Percentiles rank a stretch among this genome's conserved stretches.
These are phyloP conservation scores for Penaeus chinensis DNA, from an alignment of 1,140 invertebrate genomes.

Conservation along the genomic window DNA sequence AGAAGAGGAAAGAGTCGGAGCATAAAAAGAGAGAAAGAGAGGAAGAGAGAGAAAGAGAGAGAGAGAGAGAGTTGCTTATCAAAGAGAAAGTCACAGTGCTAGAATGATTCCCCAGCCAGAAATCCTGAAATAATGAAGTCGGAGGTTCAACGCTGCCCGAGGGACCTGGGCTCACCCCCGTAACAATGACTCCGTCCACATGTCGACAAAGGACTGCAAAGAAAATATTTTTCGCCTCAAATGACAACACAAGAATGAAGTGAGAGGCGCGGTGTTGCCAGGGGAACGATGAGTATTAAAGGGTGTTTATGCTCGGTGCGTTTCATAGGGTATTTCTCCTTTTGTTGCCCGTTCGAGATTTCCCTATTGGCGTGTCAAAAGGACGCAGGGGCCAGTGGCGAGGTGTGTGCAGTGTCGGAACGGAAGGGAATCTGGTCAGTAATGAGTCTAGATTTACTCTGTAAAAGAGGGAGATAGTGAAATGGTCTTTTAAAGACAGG, in stretches of 20 bases:
- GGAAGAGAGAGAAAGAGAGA: not conserved
- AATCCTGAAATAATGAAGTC: constrained; percentile 58
- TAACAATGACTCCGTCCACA: constrained; percentile 49
- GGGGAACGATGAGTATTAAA: constrained; percentile 11
- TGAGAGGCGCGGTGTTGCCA: constrained; percentile 38
- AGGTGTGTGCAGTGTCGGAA: too few species aligned
- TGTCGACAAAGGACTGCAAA: constrained; percentile 57
- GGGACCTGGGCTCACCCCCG: constrained; percentile 38
- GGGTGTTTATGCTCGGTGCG: not conserved
- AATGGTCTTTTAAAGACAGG: too few species aligned
- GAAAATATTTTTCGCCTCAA: constrained; percentile 57
- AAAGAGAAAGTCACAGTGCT: constrained; percentile 45
- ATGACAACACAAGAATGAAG: constrained; percentile 61
- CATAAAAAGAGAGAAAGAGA: not conserved
- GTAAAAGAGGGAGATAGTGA: too few species aligned
- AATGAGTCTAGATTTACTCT: too few species aligned
- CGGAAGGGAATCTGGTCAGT: too few species aligned
- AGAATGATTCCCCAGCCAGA: constrained; percentile 55
- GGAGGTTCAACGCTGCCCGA: constrained; percentile 42
- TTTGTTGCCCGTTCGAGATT: not conserved
- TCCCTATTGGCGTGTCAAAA: not conserved
- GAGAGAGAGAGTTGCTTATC: constrained; percentile 24
- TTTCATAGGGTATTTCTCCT: not conserved
- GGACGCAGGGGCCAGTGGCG: too few species aligned
- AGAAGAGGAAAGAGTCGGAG: not conserved